Evolutionary conservation across 1,140 invertebrate genomes (phyloP).

Genomic region (Paramacrobiotus metropolitanus): DNA sequence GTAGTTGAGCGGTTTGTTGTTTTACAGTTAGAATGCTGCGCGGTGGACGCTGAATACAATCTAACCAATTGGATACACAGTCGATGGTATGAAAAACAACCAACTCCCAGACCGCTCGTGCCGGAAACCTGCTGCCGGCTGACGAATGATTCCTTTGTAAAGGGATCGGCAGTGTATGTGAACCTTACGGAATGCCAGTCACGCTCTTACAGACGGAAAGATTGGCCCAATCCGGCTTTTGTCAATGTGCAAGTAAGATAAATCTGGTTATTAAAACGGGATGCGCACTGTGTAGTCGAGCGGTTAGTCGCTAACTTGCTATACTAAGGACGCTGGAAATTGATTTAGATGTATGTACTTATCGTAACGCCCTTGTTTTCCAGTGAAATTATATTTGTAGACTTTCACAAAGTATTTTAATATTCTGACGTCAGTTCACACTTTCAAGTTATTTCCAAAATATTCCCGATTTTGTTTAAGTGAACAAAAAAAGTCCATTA

Average conservation of each 20-base stretch:
- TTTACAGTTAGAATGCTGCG: constrained; percentile 52
- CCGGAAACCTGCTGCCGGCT: constrained; percentile 40
- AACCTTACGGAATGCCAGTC: constrained; percentile 7
- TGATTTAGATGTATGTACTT: too few species aligned
- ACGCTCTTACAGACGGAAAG: constrained; percentile 20
- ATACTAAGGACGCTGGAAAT: too few species aligned
- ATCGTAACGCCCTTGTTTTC: constrained; percentile 3
- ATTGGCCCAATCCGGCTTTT: constrained; percentile 24
- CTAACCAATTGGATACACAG: constrained; percentile 58
- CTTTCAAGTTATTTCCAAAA: too few species aligned
- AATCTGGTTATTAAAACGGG: neutral
- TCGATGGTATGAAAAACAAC: constrained; percentile 23
- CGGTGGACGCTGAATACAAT: constrained; percentile 46
- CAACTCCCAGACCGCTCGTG: constrained; percentile 42
- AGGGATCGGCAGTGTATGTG: constrained; percentile 29
- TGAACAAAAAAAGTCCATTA: too few species aligned
- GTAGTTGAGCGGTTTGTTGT: constrained; percentile 11
- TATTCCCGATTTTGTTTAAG: too few species aligned
- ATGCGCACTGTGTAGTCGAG: neutral
- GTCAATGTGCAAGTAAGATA: neutral
- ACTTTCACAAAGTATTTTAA: too few species aligned
- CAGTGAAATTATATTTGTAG: too few species aligned
- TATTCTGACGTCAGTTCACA: too few species aligned
- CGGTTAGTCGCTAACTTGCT: too few species aligned
- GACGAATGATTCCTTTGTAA: constrained; percentile 32